phyloP scores from a whole-genome alignment of 2,888 invertebrate species.

The Chrysolina oricalcia region DNA sequence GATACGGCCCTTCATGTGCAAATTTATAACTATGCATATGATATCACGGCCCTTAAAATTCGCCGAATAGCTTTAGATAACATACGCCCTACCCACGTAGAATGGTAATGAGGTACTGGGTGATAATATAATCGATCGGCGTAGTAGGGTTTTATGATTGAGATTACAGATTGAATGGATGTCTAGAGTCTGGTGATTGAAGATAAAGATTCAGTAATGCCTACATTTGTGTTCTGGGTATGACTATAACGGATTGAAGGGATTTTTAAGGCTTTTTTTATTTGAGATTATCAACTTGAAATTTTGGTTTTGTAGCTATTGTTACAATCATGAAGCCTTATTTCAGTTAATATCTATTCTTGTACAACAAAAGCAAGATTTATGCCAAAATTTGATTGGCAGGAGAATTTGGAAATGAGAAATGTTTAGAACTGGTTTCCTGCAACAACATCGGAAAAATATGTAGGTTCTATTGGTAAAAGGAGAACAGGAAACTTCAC shows the following conservation, averaged over 20 bases:
- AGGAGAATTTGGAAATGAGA: too few species aligned
- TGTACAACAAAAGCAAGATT: too few species aligned
- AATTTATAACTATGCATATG: constrained; percentile 45
- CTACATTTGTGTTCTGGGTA: background rate
- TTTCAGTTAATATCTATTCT: too few species aligned
- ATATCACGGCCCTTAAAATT: constrained; percentile 38
- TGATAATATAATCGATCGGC: constrained; percentile 6
- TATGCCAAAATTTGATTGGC: too few species aligned
- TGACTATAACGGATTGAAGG: too few species aligned
- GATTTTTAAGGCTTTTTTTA: background rate
- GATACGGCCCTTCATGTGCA: constrained; percentile 39
- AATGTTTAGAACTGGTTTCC: too few species aligned
- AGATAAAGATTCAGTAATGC: background rate
- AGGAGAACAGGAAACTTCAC: too few species aligned
- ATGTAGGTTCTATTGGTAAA: too few species aligned
- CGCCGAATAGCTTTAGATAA: constrained; percentile 32
- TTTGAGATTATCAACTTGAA: background rate
- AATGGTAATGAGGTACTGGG: constrained; percentile 35
- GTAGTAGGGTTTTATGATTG: background rate
- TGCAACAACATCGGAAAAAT: too few species aligned
- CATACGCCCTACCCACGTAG: constrained; percentile 33
- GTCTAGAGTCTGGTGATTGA: constrained; percentile 10
- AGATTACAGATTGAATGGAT: background rate
- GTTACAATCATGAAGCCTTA: too few species aligned
- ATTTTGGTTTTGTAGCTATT: too few species aligned